Conservation (phyloP, 2,113 vertebrate genomes). For the Todiramphus saurophagus region DNA sequence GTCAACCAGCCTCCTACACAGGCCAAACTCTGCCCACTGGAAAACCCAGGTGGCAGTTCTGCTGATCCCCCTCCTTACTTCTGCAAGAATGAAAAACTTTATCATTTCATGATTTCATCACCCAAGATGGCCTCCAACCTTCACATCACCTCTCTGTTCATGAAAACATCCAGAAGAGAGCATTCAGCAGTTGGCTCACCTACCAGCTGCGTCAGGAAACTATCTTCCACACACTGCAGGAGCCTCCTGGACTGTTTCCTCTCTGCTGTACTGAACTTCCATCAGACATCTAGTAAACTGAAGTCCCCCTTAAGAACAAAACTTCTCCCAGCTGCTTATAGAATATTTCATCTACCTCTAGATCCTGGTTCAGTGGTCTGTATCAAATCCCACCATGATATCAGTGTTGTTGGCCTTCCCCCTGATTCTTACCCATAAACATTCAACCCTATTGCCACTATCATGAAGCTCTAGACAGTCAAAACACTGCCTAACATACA, state of each 20-base stretch:
- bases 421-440: not conserved
- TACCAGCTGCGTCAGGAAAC: not conserved
- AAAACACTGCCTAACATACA: not conserved
- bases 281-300: not conserved
- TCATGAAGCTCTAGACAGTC: not conserved
- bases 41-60: too few species aligned
- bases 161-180: not conserved
- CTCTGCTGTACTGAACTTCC: not conserved
- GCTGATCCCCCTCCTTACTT: not conserved
- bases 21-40: too few species aligned
- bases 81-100: not conserved
- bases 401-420: not conserved
- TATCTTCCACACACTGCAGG: not conserved
- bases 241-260: not conserved
- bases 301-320: too few species aligned
- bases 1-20: too few species aligned
- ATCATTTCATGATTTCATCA: too few species aligned
- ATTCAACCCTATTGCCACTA: not conserved
- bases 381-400: not conserved
- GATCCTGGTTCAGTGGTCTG: not conserved
- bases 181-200: not conserved
- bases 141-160: not conserved
- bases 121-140: too few species aligned
- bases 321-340: not conserved
- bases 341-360: not conserved